Evolutionary conservation across 2,797 vertebrate species (phyloP).

Genomic region (Enteromius thamalakanensis): DNA sequence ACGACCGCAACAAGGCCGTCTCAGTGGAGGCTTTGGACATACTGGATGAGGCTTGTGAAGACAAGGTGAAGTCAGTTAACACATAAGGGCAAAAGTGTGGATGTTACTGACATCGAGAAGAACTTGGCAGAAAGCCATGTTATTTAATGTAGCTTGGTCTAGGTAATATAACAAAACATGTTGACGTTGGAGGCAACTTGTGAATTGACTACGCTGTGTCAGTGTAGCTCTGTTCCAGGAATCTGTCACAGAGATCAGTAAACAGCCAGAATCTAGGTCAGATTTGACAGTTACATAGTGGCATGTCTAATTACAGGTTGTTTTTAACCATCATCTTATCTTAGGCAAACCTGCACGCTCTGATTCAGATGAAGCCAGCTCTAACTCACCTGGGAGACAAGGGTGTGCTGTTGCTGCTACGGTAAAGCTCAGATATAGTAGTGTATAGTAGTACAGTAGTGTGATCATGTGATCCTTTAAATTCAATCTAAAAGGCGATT

Average conservation of each 20-base stretch:
- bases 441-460: not conserved
- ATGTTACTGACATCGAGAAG: not conserved
- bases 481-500: not conserved
- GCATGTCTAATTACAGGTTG: not conserved
- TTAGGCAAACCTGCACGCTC: conserved; percentile 96
- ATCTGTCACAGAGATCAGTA: not conserved
- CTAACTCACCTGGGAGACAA: conserved; percentile 97
- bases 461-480: not conserved
- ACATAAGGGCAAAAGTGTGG: not conserved
- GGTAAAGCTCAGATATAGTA: conserved; percentile 72
- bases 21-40: conserved; percentile 97
- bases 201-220: not conserved
- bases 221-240: not conserved
- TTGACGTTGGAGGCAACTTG: not conserved
- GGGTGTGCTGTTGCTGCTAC: conserved; percentile 92
- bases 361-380: conserved; percentile 98
- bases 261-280: not conserved
- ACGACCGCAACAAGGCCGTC: conserved; percentile 95
- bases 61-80: conserved; percentile 84
- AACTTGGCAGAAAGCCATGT: not conserved
- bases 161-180: not conserved
- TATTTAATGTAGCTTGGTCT: not conserved
- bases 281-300: not conserved
- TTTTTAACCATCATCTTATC: conserved; percentile 46
- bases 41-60: conserved; percentile 97